phyloP scores from a whole-genome alignment of 1,140 invertebrate species.

The Drosophila oshimai region DNA sequence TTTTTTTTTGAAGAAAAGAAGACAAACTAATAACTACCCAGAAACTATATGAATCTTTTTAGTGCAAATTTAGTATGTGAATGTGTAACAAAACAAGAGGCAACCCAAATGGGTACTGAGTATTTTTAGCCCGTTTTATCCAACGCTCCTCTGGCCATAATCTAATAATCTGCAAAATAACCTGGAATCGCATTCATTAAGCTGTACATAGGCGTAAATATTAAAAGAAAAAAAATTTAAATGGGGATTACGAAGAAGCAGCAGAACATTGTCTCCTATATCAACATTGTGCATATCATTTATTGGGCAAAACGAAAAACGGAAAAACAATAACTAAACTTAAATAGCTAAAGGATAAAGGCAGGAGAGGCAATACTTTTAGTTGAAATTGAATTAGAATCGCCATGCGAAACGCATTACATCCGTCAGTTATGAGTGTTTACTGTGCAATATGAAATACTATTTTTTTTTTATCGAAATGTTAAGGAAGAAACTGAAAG shows the following conservation, averaged over 20 bases:
- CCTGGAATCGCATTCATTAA: background rate
- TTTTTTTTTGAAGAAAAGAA: background rate
- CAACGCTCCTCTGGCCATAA: background rate
- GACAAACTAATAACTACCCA: background rate
- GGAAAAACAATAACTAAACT: conserved; percentile 69
- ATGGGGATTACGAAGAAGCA: background rate
- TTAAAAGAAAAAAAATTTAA: background rate
- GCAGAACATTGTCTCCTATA: conserved; percentile 48
- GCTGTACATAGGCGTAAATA: conserved; percentile 15
- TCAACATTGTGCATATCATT: conserved; percentile 77
- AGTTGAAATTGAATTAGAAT: conserved; percentile 59
- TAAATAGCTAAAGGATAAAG: conserved; percentile 67
- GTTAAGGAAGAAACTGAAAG: conserved; percentile 33
- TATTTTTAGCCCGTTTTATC: background rate
- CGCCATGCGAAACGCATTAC: conserved; percentile 14
- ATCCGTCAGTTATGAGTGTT: conserved; percentile 31
- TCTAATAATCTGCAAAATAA: background rate
- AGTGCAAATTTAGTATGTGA: background rate
- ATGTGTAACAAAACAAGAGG: background rate
- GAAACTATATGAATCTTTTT: no score
- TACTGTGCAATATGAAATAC: conserved; percentile 56
- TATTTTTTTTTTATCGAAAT: conserved; percentile 33
- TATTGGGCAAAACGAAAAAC: conserved; percentile 38
- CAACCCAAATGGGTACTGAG: background rate
- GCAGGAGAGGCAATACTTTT: conserved; percentile 68